phyloP scores from a whole-genome alignment of 92 coral and sea anemone genomes.

The Bergia sp. region DNA sequence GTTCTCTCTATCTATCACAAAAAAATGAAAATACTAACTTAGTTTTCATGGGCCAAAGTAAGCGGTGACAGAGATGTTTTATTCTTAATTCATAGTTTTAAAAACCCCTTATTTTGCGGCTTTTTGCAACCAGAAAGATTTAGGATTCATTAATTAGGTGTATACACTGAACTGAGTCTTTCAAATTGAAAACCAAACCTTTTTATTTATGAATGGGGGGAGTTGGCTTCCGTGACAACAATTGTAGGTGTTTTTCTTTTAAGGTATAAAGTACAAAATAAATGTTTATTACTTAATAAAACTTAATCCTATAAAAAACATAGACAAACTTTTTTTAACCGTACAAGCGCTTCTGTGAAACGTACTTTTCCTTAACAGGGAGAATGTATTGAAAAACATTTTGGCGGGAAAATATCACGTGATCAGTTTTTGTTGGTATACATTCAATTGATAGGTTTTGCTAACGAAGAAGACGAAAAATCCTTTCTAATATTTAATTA shows the following conservation, averaged over 20 bases:
- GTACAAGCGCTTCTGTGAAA: not conserved
- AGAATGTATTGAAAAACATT: not conserved
- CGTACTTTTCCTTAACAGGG: not conserved
- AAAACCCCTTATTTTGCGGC: not conserved
- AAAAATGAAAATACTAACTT: not conserved
- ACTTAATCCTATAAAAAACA: not conserved
- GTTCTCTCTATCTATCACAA: not conserved
- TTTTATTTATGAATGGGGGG: slow-evolving; percentile 31
- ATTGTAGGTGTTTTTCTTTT: not conserved
- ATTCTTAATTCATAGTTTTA: not conserved
- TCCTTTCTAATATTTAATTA: not conserved
- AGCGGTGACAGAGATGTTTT: not conserved
- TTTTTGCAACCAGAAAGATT: slow-evolving; percentile 14
- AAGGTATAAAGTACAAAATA: not conserved
- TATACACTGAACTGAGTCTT: not conserved
- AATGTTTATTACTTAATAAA: not conserved
- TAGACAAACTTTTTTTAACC: too few species aligned
- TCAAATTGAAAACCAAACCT: slow-evolving; percentile 20
- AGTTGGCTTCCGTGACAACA: slow-evolving; percentile 14
- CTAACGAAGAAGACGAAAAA: too few species aligned
- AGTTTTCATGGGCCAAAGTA: not conserved
- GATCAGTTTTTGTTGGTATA: not conserved
- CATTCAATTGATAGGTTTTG: not conserved
- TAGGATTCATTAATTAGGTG: slow-evolving; percentile 22
- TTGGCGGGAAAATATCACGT: slow-evolving; percentile 22